A percentile compares a stretch with the other conserved stretches of the same genome.
Evolutionary conservation across 2,113 vertebrate genomes (phyloP).

Genomic region (Erythrocercus mccallii): DNA sequence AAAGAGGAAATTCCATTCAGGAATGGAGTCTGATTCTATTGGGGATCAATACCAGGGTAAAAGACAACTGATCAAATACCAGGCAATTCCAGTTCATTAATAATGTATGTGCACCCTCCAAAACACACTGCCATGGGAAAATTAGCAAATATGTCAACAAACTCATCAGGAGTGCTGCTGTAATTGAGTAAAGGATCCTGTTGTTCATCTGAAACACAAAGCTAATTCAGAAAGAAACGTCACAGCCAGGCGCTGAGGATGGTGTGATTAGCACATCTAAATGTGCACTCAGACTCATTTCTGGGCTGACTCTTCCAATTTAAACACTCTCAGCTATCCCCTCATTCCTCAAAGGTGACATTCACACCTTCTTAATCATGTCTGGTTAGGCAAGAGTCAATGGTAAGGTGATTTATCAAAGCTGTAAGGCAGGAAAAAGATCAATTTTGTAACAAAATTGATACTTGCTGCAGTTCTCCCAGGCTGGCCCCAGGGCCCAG

Average conservation of each 20-base stretch:
- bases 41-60: neutral
- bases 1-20: neutral
- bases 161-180: neutral
- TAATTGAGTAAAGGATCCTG: constrained; percentile 15
- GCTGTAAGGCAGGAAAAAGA: neutral
- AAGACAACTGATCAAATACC: neutral
- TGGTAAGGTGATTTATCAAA: neutral
- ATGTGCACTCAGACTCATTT: neutral
- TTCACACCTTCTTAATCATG: neutral
- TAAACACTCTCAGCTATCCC: neutral
- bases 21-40: neutral
- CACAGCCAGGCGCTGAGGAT: neutral
- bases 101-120: neutral
- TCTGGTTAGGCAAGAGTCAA: neutral
- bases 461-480: neutral
- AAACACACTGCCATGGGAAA: neutral
- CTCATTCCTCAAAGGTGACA: neutral
- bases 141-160: constrained; percentile 20
- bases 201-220: neutral
- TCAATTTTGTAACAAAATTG: neutral
- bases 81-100: constrained; percentile 2
- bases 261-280: neutral
- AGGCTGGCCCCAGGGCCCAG: neutral
- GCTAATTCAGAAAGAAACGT: neutral
- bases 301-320: neutral